Percentiles rank a stretch among this genome's conserved stretches.
Evolutionary conservation across 2,797 vertebrate genomes (phyloP).

Genomic region (Darevskia mixta): DNA sequence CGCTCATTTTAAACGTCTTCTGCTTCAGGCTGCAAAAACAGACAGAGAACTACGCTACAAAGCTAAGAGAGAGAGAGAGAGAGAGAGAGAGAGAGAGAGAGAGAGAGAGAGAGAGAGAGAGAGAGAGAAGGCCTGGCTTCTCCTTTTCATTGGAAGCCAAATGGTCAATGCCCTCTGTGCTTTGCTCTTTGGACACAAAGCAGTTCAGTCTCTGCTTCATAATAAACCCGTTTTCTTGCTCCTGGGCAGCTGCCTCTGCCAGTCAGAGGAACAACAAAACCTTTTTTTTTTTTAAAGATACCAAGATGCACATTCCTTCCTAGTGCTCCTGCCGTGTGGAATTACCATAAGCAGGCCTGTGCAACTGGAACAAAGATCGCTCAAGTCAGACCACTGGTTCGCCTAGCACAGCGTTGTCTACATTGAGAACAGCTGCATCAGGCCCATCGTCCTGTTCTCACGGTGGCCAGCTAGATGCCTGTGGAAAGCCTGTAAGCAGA

Average conservation of each 20-base stretch:
- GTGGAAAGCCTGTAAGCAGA: no score
- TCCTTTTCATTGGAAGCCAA: slow-evolving; percentile 37
- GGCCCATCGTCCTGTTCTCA: no score
- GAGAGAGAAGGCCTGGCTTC: slow-evolving; percentile 17
- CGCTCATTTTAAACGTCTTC: slow-evolving; percentile 82
- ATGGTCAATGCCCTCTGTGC: neutral
- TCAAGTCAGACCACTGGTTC: no score
- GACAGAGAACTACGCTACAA: slow-evolving; percentile 43
- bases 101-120: neutral
- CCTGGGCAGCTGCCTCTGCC: slow-evolving; percentile 55
- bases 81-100: no score
- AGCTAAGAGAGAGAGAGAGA: neutral
- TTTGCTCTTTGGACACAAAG: slow-evolving; percentile 40
- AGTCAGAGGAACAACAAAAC: slow-evolving; percentile 42
- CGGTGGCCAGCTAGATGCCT: no score
- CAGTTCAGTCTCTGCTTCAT: slow-evolving; percentile 37
- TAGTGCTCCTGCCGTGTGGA: slow-evolving; percentile 16
- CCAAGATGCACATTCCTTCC: neutral
- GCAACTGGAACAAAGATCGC: neutral
- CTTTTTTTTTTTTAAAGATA: slow-evolving; percentile 29
- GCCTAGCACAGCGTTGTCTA: no score
- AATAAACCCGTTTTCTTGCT: neutral
- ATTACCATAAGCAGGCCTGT: slow-evolving; percentile 17
- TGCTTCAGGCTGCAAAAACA: slow-evolving; percentile 83
- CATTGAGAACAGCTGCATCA: no score